Base-by-base conservation (phyloP, 2,113 vertebrate genomes). In the Mormoops blainvillei region DNA sequence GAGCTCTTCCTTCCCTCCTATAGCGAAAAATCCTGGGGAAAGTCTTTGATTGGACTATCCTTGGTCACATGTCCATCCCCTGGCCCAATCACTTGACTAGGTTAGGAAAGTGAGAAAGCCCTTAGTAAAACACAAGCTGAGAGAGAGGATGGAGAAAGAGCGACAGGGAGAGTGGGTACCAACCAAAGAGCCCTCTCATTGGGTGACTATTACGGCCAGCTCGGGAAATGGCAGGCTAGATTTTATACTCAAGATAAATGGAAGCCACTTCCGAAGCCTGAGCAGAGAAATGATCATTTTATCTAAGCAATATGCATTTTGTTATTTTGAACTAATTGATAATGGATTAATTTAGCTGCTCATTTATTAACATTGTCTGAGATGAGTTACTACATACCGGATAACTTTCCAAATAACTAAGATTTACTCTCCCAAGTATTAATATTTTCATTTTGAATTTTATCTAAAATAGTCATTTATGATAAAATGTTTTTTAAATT, bases 381-480 rank as follows among this genome's bases (percentile, higher is more conserved):
- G 7, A 43, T 68, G n/a, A 70, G 14, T 88, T 88, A 85, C 11
- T 54, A 71, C 13, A 78, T 8, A 58, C 1, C 84, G 65, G 14
- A 74, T 73, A 73, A 87, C 54, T 87, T 93, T 80, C 43, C 43
- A 48, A 93, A 74, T 84, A 81, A 84, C 7, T 80, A 36, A 63
- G 83, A 91, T 81, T 8, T n/a, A 81, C 26, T 77, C 43, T 61
- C n/a, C 33, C 15, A 74, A 82, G 28, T 38, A 87, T 65, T 87
- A 73, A 86, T 31, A 67, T 68, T 80, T 96, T 85, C 83, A 78
- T 56, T 70, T 90, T 77, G 15, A 89, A 73, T 67, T 92, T 87
- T 84, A 65, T 33, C 45, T 91, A 71, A 81, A 82, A 48, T 70
- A n/a, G n/a, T n/a, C n/a, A n/a, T n/a, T n/a, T n/a, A n/a, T n/a